phyloP scores from a whole-genome alignment of 2,797 vertebrate genomes.

The Pteropus rufus region DNA sequence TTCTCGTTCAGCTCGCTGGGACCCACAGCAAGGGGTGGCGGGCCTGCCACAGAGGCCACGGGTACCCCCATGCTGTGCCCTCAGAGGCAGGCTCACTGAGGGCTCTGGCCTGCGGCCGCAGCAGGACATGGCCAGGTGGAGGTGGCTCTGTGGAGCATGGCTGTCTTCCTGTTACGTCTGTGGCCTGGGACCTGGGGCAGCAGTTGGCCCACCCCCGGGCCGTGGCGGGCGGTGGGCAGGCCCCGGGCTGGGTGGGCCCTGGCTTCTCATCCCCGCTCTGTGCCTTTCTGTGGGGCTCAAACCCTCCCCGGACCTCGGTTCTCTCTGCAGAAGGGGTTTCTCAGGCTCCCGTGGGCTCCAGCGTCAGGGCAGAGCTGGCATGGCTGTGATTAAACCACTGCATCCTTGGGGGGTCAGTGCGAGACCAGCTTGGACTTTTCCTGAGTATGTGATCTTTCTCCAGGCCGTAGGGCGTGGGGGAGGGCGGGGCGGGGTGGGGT shows the following conservation, averaged over 20 bases:
- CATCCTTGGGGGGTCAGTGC: not conserved
- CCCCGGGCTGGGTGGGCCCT: not conserved
- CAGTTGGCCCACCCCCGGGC: not conserved
- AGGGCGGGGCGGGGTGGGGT: rapidly evolving
- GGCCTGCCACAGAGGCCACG: not conserved
- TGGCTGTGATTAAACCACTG: not conserved
- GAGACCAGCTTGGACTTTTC: not conserved
- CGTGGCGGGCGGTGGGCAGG: rapidly evolving
- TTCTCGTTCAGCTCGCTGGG: not conserved
- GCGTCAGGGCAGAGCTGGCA: not conserved
- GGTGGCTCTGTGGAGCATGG: not conserved
- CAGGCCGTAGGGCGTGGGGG: rapidly evolving
- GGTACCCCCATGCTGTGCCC: not conserved
- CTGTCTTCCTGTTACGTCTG: not conserved
- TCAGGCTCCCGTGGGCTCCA: not conserved
- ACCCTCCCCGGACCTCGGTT: not conserved
- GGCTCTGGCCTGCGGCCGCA: not conserved
- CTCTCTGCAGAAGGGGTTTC: not conserved
- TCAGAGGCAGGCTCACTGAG: not conserved
- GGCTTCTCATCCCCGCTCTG: not conserved
- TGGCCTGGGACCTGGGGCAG: not conserved
- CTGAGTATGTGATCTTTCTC: not conserved
- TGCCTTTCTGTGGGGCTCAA: not conserved
- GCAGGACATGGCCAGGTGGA: not conserved
- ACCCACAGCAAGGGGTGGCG: not conserved